phyloP scores from a whole-genome alignment of 2,797 vertebrate genomes.

The Hybognathus amarus region DNA sequence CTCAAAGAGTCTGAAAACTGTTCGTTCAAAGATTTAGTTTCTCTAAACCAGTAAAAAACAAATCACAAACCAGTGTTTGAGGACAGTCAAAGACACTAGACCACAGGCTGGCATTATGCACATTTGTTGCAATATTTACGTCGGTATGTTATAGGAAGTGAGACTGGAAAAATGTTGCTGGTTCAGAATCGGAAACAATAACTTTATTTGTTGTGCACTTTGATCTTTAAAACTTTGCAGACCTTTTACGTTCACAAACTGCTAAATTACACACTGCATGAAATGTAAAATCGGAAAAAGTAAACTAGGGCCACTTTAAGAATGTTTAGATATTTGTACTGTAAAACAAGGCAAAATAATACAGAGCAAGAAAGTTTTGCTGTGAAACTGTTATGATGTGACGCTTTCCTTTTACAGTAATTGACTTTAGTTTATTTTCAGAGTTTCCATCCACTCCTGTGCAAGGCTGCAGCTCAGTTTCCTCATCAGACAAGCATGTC shows the following conservation, averaged over 20 bases:
- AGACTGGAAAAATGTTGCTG: not conserved
- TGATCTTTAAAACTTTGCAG: not conserved
- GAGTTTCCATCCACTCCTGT: slow-evolving; percentile 74
- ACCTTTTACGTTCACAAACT: not conserved
- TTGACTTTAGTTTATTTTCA: slow-evolving; percentile 39
- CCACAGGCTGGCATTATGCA: not conserved
- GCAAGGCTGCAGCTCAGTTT: slow-evolving; percentile 69
- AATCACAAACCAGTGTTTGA: not conserved
- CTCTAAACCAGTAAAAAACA: not conserved
- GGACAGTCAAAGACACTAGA: not conserved
- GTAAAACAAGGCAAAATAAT: not conserved
- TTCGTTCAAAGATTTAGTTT: not conserved
- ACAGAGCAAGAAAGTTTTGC: not conserved
- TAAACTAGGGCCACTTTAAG: not conserved
- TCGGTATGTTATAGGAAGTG: not conserved
- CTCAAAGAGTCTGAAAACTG: too few species aligned
- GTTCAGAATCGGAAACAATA: not conserved
- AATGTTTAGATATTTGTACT: not conserved
- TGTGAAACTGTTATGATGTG: not conserved
- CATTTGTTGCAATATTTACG: not conserved
- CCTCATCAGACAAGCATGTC: slow-evolving; percentile 69
- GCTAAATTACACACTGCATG: not conserved
- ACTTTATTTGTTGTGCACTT: not conserved
- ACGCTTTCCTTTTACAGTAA: not conserved
- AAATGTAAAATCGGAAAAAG: not conserved